Conservation (phyloP, 2,113 vertebrate species). For the Aphyosemion australe region DNA sequence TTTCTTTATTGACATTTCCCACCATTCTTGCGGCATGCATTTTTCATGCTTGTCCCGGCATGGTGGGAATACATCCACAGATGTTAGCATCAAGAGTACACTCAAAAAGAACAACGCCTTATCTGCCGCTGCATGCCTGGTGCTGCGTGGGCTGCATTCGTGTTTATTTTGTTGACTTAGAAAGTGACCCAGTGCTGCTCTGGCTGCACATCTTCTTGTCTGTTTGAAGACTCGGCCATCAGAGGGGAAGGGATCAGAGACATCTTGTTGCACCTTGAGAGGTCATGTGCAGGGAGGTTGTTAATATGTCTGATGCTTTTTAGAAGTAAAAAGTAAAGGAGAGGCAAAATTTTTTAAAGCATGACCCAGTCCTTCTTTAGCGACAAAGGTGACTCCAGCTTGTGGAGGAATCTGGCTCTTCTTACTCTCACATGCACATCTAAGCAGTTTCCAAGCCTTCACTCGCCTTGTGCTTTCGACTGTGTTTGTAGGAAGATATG, state of each 20-base stretch:
- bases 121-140: conserved; percentile 20
- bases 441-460: conserved; percentile 59
- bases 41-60: conserved; percentile 52
- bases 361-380: conserved; percentile 59
- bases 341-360: conserved; percentile 60
- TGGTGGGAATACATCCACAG: conserved; percentile 17
- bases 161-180: conserved; percentile 37
- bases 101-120: neutral
- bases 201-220: conserved; percentile 20
- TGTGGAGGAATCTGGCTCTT: conserved; percentile 62
- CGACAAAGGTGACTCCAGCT: conserved; percentile 57
- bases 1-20: conserved; percentile 72
- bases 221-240: conserved; percentile 39
- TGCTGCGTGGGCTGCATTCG: conserved; percentile 28
- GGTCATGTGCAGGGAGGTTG: conserved; percentile 47
- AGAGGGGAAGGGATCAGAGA: conserved; percentile 41
- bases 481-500: conserved; percentile 21
- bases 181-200: conserved; percentile 14
- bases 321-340: conserved; percentile 50
- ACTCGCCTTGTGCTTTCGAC: conserved; percentile 28
- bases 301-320: conserved; percentile 45
- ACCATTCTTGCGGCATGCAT: conserved; percentile 48
- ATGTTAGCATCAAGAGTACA: conserved; percentile 23
- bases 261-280: conserved; percentile 40
- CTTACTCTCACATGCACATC: conserved; percentile 72